Base-by-base conservation (phyloP, 2,888 invertebrate species). In the Drosophila histrio region DNA sequence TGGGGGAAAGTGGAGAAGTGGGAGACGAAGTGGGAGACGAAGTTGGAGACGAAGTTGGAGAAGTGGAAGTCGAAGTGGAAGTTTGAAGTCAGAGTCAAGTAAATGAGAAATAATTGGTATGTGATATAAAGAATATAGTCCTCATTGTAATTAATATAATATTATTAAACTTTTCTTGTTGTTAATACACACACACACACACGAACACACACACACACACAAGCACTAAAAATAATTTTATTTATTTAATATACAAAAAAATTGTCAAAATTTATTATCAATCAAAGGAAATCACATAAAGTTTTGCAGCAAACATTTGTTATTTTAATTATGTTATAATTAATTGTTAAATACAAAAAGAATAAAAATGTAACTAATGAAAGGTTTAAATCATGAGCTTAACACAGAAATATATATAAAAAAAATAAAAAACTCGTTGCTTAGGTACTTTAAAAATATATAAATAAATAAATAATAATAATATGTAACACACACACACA, bases 121-220 rank as follows among this genome's bases (percentile, higher is more conserved):
- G 91, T 91, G 91, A 91, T 91, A 91, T 90, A 89, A 89, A 86
- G 89, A 90, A 90, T 90, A 91, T 91, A 91, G 91, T 91, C 91
- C 88, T 91, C 89, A 87, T 88, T 85, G 72, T 88, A 84, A 79
- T 88, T 85, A 83, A 87, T 88, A 75, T 82, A 79, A 76, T 72
- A 72, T 77, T 75, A 69, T 62, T 86, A 80, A 80, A 69, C 77
- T 78, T 84, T 74, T 78, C 80, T 79, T 78, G 66, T 86, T 88
- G 64, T 63, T 78, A 62, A 69, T 69, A 68, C 49, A 79, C 61
- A 73, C 67, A 44, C 21, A 62, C 19, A 64, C 50, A 54, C 19
- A 46, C 38, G 34, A 6, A 54, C 24, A 62, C 36, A 39, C 13
- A 59, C 39, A 64, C 38, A 60, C 28, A 32, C 9, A 63, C 43